phyloP scores from a whole-genome alignment of 1,140 invertebrate species.

The Aphelenchoides avenae region DNA sequence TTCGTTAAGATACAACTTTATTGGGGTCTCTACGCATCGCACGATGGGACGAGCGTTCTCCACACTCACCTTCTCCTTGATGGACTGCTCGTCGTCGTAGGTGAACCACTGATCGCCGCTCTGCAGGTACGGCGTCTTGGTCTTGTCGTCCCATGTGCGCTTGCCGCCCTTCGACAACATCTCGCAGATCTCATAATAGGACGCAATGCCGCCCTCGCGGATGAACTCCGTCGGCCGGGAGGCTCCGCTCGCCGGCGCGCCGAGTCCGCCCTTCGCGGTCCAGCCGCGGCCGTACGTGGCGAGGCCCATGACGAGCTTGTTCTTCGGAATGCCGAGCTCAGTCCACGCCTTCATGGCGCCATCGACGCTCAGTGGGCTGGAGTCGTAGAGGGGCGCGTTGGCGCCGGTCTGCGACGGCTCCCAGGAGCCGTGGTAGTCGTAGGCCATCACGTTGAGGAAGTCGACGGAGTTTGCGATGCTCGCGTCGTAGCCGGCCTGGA shows the following conservation, averaged over 20 bases:
- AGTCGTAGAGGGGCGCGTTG: constrained; percentile 7
- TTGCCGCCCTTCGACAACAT: constrained; percentile 5
- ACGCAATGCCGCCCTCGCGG: constrained; percentile 81
- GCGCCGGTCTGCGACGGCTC: constrained; percentile 11
- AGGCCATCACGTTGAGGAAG: constrained; percentile 25
- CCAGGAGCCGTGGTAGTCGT: constrained; percentile 29
- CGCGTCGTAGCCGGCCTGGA: constrained; percentile 55
- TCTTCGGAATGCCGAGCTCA: constrained; percentile 80
- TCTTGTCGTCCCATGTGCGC: constrained; percentile 8
- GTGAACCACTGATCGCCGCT: constrained; percentile 25
- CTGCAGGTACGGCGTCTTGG: constrained; percentile 9
- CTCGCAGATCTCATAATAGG: constrained; percentile 78
- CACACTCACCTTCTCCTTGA: constrained; percentile 79
- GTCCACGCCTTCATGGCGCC: constrained; percentile 83
- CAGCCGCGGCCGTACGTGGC: constrained; percentile 89
- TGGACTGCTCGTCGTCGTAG: constrained; percentile 8
- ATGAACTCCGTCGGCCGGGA: constrained; percentile 86
- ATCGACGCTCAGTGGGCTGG: constrained; percentile 61
- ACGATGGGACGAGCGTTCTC: constrained; percentile 48
- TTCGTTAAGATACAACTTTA: constrained; percentile 4
- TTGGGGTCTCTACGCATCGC: background rate
- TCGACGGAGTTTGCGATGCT: constrained; percentile 34
- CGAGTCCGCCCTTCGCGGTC: constrained; percentile 77
- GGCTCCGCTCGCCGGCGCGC: constrained; percentile 73
- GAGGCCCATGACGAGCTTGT: constrained; percentile 94